phyloP scores from a whole-genome alignment of 2,888 invertebrate species.

The Macrosoma leucophasiata region DNA sequence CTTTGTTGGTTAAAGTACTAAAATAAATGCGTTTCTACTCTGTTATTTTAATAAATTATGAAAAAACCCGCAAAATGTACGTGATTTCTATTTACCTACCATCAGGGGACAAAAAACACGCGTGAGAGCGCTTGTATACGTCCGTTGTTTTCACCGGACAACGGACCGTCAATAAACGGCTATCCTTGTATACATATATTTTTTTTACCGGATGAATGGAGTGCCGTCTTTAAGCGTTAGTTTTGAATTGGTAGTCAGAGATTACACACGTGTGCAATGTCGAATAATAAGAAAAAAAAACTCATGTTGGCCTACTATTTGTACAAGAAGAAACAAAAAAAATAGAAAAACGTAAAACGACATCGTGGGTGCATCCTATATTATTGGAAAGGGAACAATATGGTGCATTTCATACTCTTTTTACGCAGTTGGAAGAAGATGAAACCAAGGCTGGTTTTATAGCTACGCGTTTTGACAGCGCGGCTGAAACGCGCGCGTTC shows the following conservation, averaged over 20 bases:
- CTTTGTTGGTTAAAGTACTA: too few relatives aligned
- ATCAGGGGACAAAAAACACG: too few relatives aligned
- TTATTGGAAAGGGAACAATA: constrained; percentile 31
- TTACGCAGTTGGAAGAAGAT: constrained; percentile 28
- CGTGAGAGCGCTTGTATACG: constrained; percentile 15
- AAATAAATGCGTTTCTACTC: too few relatives aligned
- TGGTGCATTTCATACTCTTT: constrained; percentile 26
- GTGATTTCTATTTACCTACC: too few relatives aligned
- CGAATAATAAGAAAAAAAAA: constrained; percentile 25
- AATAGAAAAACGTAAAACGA: constrained; percentile 28
- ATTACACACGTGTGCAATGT: constrained; percentile 24
- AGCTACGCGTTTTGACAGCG: too few relatives aligned
- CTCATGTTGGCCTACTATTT: constrained; percentile 26
- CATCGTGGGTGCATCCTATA: constrained; percentile 30
- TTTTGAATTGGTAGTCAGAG: constrained; percentile 19
- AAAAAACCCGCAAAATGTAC: too few relatives aligned
- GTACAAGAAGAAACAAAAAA: constrained; percentile 30
- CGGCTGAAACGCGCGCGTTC: too few relatives aligned
- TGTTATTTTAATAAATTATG: too few relatives aligned
- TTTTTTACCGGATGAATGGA: constrained; percentile 21
- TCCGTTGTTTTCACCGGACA: constrained; percentile 9
- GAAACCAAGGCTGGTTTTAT: too few relatives aligned
- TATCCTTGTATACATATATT: constrained; percentile 19
- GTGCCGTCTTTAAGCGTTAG: constrained; percentile 25
- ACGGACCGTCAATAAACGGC: too few relatives aligned